Conservation (phyloP, 1,140 invertebrate genomes). For the Drosophila pseudoobscura region DNA sequence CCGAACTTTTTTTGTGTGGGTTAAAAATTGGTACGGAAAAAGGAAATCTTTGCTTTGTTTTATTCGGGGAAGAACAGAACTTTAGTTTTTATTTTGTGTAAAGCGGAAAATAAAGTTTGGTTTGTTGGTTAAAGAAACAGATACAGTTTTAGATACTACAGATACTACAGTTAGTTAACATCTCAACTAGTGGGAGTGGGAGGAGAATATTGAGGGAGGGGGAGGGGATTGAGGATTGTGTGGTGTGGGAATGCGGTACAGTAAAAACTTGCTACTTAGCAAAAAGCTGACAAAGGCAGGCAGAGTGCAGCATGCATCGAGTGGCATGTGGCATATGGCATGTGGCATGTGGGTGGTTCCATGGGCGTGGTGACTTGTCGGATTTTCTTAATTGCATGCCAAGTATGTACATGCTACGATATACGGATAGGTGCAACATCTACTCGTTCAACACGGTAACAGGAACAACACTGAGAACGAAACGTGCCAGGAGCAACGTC, state of each 20-base stretch:
- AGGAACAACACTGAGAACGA: slow-evolving; percentile 17
- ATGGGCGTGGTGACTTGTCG: slow-evolving; percentile 19
- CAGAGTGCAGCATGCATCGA: slow-evolving; percentile 52
- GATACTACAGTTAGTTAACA: slow-evolving; percentile 43
- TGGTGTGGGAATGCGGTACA: slow-evolving; percentile 6
- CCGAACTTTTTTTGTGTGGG: slow-evolving; percentile 33
- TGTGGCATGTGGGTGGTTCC: slow-evolving; percentile 6
- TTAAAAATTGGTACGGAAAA: slow-evolving; percentile 42
- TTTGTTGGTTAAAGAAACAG: slow-evolving; percentile 14
- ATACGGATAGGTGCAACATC: slow-evolving; percentile 31
- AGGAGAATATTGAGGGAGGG: too few species aligned
- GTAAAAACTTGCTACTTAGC: slow-evolving; percentile 47
- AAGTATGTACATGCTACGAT: slow-evolving; percentile 3
- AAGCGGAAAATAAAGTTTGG: slow-evolving; percentile 17
- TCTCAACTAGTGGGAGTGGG: slow-evolving; percentile 7
- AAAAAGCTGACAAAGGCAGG: slow-evolving; percentile 41
- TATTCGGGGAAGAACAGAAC: slow-evolving; percentile 27
- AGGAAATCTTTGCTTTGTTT: slow-evolving; percentile 18
- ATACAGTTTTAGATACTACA: slow-evolving; percentile 32
- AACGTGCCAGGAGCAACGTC: slow-evolving; percentile 12
- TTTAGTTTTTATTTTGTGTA: slow-evolving; percentile 17
- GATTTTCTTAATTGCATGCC: slow-evolving; percentile 55
- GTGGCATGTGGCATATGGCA: slow-evolving; percentile 15
- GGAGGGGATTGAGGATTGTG: not conserved
- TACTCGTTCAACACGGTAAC: slow-evolving; percentile 14